Conservation (phyloP, 2,888 invertebrate genomes). For the Polyploca ridens region DNA sequence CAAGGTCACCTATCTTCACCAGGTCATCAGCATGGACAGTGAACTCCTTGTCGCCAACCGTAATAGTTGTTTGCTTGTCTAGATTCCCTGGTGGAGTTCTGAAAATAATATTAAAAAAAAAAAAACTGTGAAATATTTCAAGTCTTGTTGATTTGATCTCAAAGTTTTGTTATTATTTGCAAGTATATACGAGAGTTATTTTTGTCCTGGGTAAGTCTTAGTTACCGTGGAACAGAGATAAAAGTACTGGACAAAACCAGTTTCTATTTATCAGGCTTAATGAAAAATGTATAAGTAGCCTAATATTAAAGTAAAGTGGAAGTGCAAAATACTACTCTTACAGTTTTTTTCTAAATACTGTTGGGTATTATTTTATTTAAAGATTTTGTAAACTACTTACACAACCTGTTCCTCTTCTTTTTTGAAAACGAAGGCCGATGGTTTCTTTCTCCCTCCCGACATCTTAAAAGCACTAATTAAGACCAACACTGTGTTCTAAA, state of each 20-base stretch:
- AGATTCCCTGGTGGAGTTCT: conserved; percentile 92
- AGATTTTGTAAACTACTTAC: conserved; percentile 50
- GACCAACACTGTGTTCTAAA: background rate
- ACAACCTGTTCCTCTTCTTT: conserved; percentile 70
- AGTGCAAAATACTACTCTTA: too few species aligned
- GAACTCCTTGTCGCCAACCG: conserved; percentile 93
- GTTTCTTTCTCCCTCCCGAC: conserved; percentile 70
- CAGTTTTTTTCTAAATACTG: too few species aligned
- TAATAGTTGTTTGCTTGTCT: conserved; percentile 95
- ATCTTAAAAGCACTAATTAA: conserved; percentile 44
- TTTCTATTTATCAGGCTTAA: background rate
- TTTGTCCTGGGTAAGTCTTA: too few species aligned
- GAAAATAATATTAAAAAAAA: conserved; percentile 15
- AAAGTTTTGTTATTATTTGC: too few species aligned
- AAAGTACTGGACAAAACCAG: too few species aligned
- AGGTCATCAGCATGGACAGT: conserved; percentile 97
- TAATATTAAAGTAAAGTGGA: too few species aligned
- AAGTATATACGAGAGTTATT: too few species aligned
- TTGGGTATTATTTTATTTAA: too few species aligned
- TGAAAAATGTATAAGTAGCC: too few species aligned
- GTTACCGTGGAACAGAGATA: too few species aligned
- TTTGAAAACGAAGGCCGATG: conserved; percentile 64
- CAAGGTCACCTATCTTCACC: conserved; percentile 94
- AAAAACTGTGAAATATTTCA: too few species aligned
- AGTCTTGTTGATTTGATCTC: too few species aligned